These are phyloP conservation scores for Anaspis maculata DNA, from an alignment of 2,888 invertebrate species.

Conservation along the genomic window DNA sequence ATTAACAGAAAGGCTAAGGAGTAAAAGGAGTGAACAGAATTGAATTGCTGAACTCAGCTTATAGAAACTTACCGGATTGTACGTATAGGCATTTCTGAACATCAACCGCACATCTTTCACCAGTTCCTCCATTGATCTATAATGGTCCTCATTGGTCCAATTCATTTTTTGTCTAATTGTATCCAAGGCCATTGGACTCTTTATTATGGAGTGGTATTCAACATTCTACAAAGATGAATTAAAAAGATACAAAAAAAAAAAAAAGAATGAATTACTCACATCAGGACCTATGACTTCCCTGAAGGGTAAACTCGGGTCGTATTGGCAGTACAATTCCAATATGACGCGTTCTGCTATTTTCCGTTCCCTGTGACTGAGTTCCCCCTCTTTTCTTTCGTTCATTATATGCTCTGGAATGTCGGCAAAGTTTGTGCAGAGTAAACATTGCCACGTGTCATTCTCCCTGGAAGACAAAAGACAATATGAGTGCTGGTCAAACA, in stretches of 20 bases:
- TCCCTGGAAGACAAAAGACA: no score
- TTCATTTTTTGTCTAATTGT: constrained; percentile 73
- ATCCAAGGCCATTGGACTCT: constrained; percentile 79
- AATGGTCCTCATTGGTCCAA: constrained; percentile 62
- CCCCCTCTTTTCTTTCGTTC: constrained; percentile 43
- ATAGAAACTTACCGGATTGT: constrained; percentile 65
- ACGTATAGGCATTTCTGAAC: constrained; percentile 80
- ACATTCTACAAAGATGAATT: constrained; percentile 50
- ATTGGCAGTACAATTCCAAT: constrained; percentile 86
- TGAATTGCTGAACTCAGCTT: no score
- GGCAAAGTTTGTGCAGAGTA: constrained; percentile 77
- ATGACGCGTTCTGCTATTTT: constrained; percentile 76
- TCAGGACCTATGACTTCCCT: constrained; percentile 74
- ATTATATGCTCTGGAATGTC: constrained; percentile 49
- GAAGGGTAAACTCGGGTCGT: constrained; percentile 80
- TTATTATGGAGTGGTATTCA: constrained; percentile 62
- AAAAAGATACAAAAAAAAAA: constrained; percentile 4
- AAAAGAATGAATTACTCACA: constrained; percentile 46
- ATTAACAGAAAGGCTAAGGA: no score
- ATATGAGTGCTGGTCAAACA: no score
- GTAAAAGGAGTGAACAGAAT: no score
- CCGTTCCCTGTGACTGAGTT: constrained; percentile 52
- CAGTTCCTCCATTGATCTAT: constrained; percentile 66
- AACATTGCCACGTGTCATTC: constrained; percentile 88
- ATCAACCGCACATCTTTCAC: constrained; percentile 74